Percentiles rank a stretch among this genome's conserved stretches.
These are phyloP conservation scores for Ptychodera flava DNA, from an alignment of 35 echinoderm and acorn worm species.

Conservation along the genomic window DNA sequence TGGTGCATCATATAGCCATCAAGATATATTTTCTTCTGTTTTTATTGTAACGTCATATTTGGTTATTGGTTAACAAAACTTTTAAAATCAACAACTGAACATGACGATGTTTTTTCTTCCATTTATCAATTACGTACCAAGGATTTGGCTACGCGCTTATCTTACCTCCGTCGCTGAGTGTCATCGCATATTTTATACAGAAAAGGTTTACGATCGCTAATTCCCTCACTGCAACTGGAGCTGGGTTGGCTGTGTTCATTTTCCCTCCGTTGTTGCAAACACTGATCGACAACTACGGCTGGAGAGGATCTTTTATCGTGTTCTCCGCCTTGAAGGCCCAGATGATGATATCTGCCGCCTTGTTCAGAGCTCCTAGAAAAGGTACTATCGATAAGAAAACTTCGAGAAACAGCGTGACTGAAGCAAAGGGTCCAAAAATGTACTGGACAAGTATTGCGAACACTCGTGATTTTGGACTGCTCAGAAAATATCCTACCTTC, in stretches of 20 bases:
- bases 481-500: constrained; percentile 6
- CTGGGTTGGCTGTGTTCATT: no score
- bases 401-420: not conserved
- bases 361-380: no score
- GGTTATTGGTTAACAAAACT: not conserved
- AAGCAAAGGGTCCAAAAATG: not conserved
- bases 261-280: no score
- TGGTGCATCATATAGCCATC: no score
- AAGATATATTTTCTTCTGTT: not conserved
- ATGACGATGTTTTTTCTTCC: no score
- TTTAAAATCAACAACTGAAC: no score
- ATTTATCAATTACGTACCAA: not conserved
- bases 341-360: constrained; percentile 6
- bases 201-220: constrained; percentile 26
- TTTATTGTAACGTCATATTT: not conserved
- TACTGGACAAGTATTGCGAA: not conserved
- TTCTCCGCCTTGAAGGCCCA: constrained; percentile 4
- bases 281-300: no score
- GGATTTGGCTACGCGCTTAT: constrained; percentile 24
- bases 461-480: constrained; percentile 4
- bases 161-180: constrained; percentile 6
- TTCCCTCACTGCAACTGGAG: constrained; percentile 17
- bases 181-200: constrained; percentile 18
- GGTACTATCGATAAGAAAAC: not conserved
- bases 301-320: no score